A percentile compares a stretch with the other conserved stretches of the same genome.
phyloP scores from a whole-genome alignment of 2,888 invertebrate species.

The Philhelius pedissequus region DNA sequence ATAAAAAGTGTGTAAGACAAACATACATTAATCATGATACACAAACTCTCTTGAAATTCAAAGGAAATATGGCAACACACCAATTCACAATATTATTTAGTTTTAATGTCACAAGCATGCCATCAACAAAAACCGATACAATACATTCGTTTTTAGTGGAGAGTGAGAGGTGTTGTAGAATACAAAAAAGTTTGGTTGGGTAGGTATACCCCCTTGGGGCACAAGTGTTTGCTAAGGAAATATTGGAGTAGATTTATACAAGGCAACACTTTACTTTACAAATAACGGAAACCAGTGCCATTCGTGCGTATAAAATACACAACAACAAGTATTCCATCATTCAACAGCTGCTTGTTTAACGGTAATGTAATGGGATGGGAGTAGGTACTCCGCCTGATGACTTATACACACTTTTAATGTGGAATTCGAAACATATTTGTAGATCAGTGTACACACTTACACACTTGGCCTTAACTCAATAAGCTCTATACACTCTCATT shows the following conservation, averaged over 20 bases:
- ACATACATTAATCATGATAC: conserved; percentile 59
- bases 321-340: conserved; percentile 52
- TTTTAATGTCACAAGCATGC: conserved; percentile 35
- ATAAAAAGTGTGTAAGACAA: conserved; percentile 51
- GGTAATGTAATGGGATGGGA: neutral
- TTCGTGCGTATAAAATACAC: conserved; percentile 1
- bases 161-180: neutral
- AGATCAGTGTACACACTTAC: neutral
- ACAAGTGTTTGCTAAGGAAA: conserved; percentile 48
- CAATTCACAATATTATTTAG: conserved; percentile 44
- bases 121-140: neutral
- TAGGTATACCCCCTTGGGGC: neutral
- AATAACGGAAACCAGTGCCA: conserved; percentile 34
- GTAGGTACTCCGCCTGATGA: neutral
- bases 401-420: neutral
- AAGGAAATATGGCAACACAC: neutral
- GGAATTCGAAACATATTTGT: neutral
- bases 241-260: conserved; percentile 50
- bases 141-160: neutral
- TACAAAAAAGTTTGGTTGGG: too few species aligned
- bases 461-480: neutral
- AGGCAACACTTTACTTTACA: conserved; percentile 38
- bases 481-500: neutral
- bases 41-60: neutral
- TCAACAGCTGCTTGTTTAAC: conserved; percentile 58